phyloP scores from a whole-genome alignment of 1,140 invertebrate species.

The Saccostrea echinata region DNA sequence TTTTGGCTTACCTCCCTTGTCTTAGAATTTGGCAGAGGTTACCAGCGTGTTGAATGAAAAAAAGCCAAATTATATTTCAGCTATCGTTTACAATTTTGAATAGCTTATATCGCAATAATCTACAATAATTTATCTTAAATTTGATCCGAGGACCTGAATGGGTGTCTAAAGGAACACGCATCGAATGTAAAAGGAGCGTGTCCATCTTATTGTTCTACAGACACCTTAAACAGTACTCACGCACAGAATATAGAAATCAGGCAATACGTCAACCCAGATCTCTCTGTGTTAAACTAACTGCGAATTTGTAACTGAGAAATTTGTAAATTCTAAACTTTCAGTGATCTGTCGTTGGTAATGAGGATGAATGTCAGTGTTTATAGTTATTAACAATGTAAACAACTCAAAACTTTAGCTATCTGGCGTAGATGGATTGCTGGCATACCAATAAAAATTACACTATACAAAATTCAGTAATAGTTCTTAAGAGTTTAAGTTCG shows the following conservation, averaged over 20 bases:
- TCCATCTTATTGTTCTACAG: background rate
- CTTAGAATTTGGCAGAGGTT: no score
- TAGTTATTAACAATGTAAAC: slow-evolving; percentile 33
- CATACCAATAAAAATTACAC: slow-evolving; percentile 8
- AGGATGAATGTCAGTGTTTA: slow-evolving; percentile 8
- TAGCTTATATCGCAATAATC: background rate
- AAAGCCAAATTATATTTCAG: no score
- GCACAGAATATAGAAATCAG: background rate
- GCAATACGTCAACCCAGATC: background rate
- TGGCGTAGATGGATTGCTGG: slow-evolving; percentile 1
- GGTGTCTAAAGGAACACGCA: background rate
- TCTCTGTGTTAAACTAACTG: background rate
- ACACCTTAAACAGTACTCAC: background rate
- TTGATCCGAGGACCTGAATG: background rate
- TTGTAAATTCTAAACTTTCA: slow-evolving; percentile 2
- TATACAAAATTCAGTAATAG: slow-evolving; percentile 1
- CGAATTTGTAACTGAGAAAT: slow-evolving; percentile 17
- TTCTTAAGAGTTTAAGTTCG: no score
- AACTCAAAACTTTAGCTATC: background rate
- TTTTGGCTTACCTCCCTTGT: no score
- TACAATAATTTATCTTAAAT: background rate
- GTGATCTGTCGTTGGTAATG: slow-evolving; percentile 23
- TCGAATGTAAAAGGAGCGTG: background rate
- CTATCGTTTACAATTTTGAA: background rate
- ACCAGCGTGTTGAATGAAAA: no score